Evolutionary conservation across 2,888 invertebrate genomes (phyloP).

Genomic region (Hipparchia sbordonii): DNA sequence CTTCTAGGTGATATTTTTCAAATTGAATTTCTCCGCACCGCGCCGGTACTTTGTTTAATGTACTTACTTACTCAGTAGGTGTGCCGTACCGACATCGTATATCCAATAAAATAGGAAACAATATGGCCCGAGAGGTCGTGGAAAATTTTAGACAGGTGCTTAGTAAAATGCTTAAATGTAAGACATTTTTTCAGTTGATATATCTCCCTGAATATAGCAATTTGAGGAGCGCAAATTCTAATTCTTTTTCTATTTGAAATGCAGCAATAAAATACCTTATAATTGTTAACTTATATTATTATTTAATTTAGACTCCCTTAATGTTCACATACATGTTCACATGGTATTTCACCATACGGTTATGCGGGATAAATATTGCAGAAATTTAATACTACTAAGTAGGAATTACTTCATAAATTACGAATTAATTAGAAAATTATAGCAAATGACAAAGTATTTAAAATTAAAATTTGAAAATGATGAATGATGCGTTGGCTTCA

Average conservation of each 20-base stretch:
- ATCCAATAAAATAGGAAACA: background rate
- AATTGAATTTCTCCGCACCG: constrained; percentile 53
- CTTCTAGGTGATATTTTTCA: constrained; percentile 48
- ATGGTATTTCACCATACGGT: no score
- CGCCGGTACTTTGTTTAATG: constrained; percentile 53
- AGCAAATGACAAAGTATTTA: no score
- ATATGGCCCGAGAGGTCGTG: background rate
- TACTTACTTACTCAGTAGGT: constrained; percentile 45
- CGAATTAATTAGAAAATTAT: no score
- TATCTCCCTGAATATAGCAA: no score
- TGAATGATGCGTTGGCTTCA: no score
- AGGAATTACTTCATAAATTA: no score
- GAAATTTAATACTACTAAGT: no score
- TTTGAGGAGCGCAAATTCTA: background rate
- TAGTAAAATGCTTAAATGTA: background rate
- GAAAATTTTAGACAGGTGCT: background rate
- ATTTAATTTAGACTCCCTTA: no score
- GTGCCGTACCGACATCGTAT: constrained; percentile 34
- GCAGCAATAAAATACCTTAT: background rate
- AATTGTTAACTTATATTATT: no score
- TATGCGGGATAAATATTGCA: no score
- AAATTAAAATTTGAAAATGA: no score
- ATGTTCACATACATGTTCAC: no score
- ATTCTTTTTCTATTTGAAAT: background rate
- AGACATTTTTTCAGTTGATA: background rate